Conservation (phyloP, 2,797 vertebrate genomes). For the Falco concolor region DNA sequence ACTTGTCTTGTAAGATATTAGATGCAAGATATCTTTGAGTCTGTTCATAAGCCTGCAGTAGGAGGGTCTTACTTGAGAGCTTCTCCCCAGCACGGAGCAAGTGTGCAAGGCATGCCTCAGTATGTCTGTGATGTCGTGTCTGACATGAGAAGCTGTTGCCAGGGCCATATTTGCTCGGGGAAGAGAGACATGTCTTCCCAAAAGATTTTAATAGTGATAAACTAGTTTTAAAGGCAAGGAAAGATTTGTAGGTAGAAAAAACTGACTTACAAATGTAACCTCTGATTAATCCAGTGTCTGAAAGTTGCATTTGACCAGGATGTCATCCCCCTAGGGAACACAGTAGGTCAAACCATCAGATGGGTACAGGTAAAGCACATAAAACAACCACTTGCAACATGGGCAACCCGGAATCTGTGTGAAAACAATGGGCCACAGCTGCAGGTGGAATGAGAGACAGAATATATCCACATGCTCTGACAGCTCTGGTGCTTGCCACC, state of each 20-base stretch:
- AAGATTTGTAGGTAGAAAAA: not conserved
- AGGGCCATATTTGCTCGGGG: not conserved
- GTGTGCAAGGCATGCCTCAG: not conserved
- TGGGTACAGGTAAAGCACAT: not conserved
- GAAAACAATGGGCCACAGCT: not conserved
- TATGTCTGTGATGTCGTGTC: not conserved
- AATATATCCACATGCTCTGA: not conserved
- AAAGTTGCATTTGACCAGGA: conserved; percentile 63
- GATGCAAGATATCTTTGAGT: not conserved
- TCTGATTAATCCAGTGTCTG: conserved; percentile 45
- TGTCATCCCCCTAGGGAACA: conserved; percentile 60
- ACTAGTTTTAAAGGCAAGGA: not conserved
- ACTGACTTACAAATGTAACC: conserved; percentile 62
- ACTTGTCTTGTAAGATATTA: not conserved
- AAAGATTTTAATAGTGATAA: not conserved
- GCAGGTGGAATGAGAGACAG: not conserved
- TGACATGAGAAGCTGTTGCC: not conserved
- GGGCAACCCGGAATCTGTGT: not conserved
- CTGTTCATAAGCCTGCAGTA: not conserved
- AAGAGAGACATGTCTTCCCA: not conserved
- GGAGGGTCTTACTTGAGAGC: not conserved
- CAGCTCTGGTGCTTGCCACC: not conserved
- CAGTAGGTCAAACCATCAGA: not conserved
- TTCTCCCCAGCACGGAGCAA: not conserved
- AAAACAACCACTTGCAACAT: not conserved